These are phyloP conservation scores for Phyllotreta striolata DNA, from an alignment of 2,888 invertebrate genomes.

Conservation along the genomic window DNA sequence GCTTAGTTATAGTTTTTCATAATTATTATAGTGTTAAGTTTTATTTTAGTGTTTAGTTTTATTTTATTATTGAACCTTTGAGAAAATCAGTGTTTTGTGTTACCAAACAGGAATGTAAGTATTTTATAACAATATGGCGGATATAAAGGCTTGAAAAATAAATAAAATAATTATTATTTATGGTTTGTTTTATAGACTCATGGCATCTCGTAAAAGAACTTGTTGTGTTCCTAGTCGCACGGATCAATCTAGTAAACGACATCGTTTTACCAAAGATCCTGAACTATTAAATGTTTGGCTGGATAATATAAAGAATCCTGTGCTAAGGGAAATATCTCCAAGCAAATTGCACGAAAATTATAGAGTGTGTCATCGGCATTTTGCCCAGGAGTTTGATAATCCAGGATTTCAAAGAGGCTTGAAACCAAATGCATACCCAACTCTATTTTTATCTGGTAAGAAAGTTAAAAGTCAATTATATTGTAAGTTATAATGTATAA, in stretches of 20 bases:
- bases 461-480: not conserved
- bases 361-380: slow-evolving; percentile 4
- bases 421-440: not conserved
- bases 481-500: too few relatives aligned
- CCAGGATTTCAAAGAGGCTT: not conserved
- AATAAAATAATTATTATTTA: too few relatives aligned
- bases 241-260: not conserved
- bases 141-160: too few relatives aligned
- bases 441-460: not conserved
- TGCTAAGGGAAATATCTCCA: not conserved
- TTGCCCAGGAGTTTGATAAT: not conserved
- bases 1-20: too few relatives aligned
- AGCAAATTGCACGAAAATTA: not conserved
- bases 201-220: not conserved
- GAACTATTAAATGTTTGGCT: not conserved
- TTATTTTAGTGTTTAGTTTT: too few relatives aligned
- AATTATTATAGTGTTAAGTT: too few relatives aligned
- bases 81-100: too few relatives aligned
- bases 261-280: slow-evolving; percentile 4
- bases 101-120: too few relatives aligned
- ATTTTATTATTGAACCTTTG: too few relatives aligned
- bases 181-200: too few relatives aligned
- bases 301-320: slow-evolving; percentile 4
- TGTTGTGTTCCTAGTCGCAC: slow-evolving; percentile 2
- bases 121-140: too few relatives aligned